phyloP scores from a whole-genome alignment of 2,888 invertebrate species.

The Pristionchus arcanus region DNA sequence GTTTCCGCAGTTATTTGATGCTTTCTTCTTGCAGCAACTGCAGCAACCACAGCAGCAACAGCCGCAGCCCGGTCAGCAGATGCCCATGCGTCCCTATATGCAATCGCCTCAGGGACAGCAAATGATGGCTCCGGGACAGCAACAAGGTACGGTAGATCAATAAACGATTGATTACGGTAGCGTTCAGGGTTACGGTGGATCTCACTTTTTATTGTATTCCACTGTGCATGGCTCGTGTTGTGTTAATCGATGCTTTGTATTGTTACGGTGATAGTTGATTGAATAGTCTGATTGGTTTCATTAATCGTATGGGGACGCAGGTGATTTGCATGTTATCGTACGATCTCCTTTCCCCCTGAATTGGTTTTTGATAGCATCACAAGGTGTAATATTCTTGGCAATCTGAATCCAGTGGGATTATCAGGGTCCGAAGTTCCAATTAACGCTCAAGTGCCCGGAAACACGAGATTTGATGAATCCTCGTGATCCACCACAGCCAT shows the following conservation, averaged over 20 bases:
- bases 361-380: neutral
- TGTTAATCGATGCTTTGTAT: neutral
- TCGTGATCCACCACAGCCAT: neutral
- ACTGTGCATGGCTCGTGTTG: neutral
- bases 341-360: neutral
- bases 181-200: neutral
- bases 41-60: conserved; percentile 18
- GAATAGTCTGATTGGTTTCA: neutral
- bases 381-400: neutral
- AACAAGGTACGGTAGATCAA: conserved; percentile 32
- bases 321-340: neutral
- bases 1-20: neutral
- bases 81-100: conserved; percentile 49
- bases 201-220: neutral
- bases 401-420: neutral
- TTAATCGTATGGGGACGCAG: neutral
- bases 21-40: conserved; percentile 16
- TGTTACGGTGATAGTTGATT: neutral
- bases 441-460: neutral
- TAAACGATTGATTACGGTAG: neutral
- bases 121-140: conserved; percentile 20
- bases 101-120: conserved; percentile 42
- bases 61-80: neutral
- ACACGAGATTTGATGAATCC: neutral
- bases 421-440: neutral